Evolutionary conservation across 1,140 invertebrate genomes (phyloP).

Genomic region (Mamestra configurata): DNA sequence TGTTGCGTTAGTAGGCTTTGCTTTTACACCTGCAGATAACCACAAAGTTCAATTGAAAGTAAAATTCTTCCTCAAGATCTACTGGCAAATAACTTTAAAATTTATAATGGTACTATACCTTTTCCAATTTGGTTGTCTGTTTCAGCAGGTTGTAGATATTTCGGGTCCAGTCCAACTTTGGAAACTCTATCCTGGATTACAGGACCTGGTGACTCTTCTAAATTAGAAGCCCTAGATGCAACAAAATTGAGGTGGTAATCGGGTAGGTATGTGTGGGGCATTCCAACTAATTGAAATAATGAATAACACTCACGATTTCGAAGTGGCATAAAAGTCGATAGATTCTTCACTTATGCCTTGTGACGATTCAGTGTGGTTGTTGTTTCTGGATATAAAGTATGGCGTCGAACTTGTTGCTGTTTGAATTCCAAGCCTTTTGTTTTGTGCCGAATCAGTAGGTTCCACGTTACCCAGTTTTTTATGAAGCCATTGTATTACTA

Average conservation of each 20-base stretch:
- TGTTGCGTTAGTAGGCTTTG: conserved; percentile 52
- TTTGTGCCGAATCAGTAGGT: conserved; percentile 53
- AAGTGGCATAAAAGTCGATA: conserved; percentile 83
- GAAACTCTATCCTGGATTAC: conserved; percentile 49
- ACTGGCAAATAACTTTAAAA: too few relatives aligned
- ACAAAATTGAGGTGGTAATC: too few relatives aligned
- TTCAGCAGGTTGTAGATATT: conserved; percentile 79
- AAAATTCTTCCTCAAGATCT: neutral
- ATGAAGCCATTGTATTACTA: conserved; percentile 87
- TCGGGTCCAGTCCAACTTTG: conserved; percentile 80
- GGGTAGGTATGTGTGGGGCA: too few relatives aligned
- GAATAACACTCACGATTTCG: conserved; percentile 73
- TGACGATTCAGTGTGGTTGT: conserved; percentile 63
- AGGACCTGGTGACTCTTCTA: conserved; percentile 71
- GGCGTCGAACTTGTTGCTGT: conserved; percentile 78
- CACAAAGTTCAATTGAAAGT: conserved; percentile 6
- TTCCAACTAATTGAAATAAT: conserved; percentile 8
- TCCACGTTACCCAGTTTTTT: conserved; percentile 81
- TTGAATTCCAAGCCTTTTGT: conserved; percentile 61
- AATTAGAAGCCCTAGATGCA: conserved; percentile 69
- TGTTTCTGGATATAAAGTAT: conserved; percentile 68
- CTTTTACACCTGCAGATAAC: conserved; percentile 62
- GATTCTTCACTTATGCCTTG: conserved; percentile 76
- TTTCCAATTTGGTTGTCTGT: conserved; percentile 63
- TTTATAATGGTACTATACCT: too few relatives aligned